Percentiles rank a stretch among this genome's conserved stretches.
Conservation (phyloP, 2,113 vertebrate species). For the Nasalis larvatus region DNA sequence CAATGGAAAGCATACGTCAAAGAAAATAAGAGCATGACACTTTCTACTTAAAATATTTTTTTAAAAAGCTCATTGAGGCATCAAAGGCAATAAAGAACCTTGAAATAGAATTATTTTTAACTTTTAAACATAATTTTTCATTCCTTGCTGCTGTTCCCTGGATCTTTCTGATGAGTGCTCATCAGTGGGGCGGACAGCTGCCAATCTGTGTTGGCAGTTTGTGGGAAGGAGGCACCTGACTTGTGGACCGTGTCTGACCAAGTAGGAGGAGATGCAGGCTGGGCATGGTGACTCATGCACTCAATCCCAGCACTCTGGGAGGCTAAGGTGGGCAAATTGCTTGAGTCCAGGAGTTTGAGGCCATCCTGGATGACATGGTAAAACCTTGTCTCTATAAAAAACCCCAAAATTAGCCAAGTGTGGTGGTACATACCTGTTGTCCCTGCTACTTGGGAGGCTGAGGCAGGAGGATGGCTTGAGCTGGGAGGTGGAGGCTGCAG, state of each 20-base stretch:
- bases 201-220: not conserved
- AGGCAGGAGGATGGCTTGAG: too few relatives aligned
- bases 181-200: not conserved
- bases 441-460: too few relatives aligned
- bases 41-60: not conserved
- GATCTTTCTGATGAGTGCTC: not conserved
- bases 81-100: not conserved
- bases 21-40: not conserved
- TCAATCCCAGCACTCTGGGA: too few relatives aligned
- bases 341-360: too few relatives aligned
- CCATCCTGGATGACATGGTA: too few relatives aligned
- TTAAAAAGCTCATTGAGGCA: not conserved
- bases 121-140: not conserved
- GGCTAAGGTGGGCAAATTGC: too few relatives aligned
- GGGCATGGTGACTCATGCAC: too few relatives aligned
- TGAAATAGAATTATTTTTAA: not conserved
- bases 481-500: too few relatives aligned
- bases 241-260: rapidly evolving
- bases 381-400: too few relatives aligned
- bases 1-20: not conserved
- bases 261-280: rapidly evolving
- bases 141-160: not conserved
- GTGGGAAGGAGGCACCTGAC: not conserved
- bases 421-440: too few relatives aligned
- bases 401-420: too few relatives aligned